Evolutionary conservation across 2,113 vertebrate species (phyloP), one percentile per base, ranked within the genome.

Genomic region (Aleadryas rufinucha): DNA sequence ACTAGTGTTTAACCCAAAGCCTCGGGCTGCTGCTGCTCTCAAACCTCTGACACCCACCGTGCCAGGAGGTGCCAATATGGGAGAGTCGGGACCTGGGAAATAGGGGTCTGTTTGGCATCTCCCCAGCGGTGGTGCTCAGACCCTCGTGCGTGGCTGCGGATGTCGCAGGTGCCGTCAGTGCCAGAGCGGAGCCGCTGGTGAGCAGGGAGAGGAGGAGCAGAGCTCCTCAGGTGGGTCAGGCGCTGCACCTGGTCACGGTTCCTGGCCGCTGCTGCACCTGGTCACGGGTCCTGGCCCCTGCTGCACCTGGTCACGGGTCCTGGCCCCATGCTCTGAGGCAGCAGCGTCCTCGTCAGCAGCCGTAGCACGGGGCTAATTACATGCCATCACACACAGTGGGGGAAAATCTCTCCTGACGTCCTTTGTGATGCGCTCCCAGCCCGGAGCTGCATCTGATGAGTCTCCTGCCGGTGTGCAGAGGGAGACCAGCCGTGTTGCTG

Each of bases 131-230:
- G 30, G 10, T 8, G 45, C 61, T 66, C 45, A 11, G 54, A 33
- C 28, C 20, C 47, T 70, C 33, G 26, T 2, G 21, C 0, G 0
- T 0, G 1, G 9, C 4, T 8, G 41, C 7, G 30, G 63, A 2
- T 2, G 3, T 16, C 5, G 4, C 19, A 10, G 68, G 45, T 21
- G 71, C 60, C 0, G 0, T 24, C 70, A 2, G 42, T 4, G 6
- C 39, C 10, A 1, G 71, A 68, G 57, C 1, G 0, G 75, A 31
- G 65, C 44, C 0, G 3, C 14, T 20, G 37, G 24, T 0, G 7
- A 2, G 2, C 1, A 5, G 80, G 71, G 64, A 72, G 31, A 41
- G 61, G 65, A 84, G 56, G 9, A 71, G 75, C 70, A 56, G 53
- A 69, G 49, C 66, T 80, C 54, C 71, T 76, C 30, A 4, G 1